Evolutionary conservation across 2,797 vertebrate genomes (phyloP), one percentile per base, ranked within the genome.

Genomic region (Geotrypetes seraphini): DNA sequence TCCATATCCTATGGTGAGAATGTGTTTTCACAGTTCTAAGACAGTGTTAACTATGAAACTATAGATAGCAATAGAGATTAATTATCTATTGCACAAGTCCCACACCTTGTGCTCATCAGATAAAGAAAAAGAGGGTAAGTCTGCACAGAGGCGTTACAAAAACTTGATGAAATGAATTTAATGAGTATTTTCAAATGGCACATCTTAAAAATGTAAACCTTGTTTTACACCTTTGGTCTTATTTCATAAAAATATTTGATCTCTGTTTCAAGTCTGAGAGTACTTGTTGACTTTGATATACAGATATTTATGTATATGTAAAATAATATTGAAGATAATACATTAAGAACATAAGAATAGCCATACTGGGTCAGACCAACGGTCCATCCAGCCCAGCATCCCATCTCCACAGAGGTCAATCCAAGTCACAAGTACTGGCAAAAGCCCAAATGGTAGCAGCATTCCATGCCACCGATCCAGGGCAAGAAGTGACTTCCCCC

Each of bases 31-130:
- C 81, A 75, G 78, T 71, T 85, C 69, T 64, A 74, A 77, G 73
- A 58, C 60, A 56, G 69, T 72, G 75, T 76, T 82, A 80, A 80
- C 79, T 81, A 79, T 75, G 73, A 72, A 82, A 79, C 79, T 81
- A 77, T 73, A 85, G 77, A 80, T 80, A 84, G 73, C 73, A 79
- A 63, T 74, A 65, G 75, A 81, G 75, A 81, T 81, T 83, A 78
- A 82, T 81, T 85, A 81, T 79, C 68, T 76, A 59, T 66, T 40
- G 31, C 72, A 69, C 63, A 68, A 73, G 60, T 72, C 63, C 73
- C n/a, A 50, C 75, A 78, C 69, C 62, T 75, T 76, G 50, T 64
- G 70, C 56, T 65, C 73, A 67, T 57, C 67, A 74, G 63, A 75
- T 63, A 71, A 75, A 75, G 41, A 50, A 54, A 60, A 50, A 57